Percentiles rank a stretch among this genome's conserved stretches.
These are phyloP conservation scores for Tetanocera ferruginea DNA, from an alignment of 2,888 invertebrate species.

Conservation along the genomic window DNA sequence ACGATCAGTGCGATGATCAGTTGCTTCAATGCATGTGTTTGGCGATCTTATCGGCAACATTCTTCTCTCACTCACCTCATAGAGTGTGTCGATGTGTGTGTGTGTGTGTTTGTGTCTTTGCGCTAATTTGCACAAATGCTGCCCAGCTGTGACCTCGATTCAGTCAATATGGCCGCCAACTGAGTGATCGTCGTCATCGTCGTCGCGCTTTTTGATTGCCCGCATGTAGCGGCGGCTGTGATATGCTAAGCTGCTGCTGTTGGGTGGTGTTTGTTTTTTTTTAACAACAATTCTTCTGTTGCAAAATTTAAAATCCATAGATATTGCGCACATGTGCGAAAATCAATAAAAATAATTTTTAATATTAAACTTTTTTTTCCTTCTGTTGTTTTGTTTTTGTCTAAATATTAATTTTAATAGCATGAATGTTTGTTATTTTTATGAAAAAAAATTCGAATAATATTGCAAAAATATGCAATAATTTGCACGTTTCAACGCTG, in stretches of 20 bases:
- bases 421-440: background rate
- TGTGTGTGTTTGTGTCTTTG: background rate
- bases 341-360: constrained; percentile 6
- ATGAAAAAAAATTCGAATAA: constrained; percentile 1
- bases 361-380: background rate
- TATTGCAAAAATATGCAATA: constrained; percentile 13
- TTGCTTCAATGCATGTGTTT: background rate
- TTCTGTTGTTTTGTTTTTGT: background rate
- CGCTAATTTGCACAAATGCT: constrained; percentile 5
- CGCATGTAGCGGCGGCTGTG: background rate
- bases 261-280: background rate
- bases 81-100: background rate
- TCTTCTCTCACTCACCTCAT: background rate
- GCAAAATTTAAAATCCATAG: background rate
- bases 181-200: background rate
- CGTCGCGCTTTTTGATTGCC: background rate
- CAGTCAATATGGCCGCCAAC: background rate
- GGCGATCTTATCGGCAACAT: background rate
- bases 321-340: background rate
- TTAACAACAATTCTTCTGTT: background rate
- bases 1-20: background rate
- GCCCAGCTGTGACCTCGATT: constrained; percentile 20
- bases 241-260: too few species aligned
- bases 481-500: constrained; percentile 16
- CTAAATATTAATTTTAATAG: background rate